Base-by-base conservation (phyloP, 2,113 vertebrate species). In the Anhinga anhinga region DNA sequence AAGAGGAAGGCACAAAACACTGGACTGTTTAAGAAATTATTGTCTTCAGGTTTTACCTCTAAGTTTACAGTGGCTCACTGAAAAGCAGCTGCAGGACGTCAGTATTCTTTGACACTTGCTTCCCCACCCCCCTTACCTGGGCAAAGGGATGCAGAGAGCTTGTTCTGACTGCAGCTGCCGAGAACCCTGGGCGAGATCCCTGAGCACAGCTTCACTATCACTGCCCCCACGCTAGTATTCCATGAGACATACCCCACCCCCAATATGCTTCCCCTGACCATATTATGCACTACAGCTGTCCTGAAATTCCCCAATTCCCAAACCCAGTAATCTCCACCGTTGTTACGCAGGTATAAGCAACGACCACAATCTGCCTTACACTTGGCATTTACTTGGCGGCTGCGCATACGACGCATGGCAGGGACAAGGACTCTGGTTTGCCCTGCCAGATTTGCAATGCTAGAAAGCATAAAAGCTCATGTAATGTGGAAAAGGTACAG, bases 321-420 rank as follows among this genome's bases (percentile, higher is more conserved):
- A 32, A 38, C 17, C 7, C 38, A 52, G 21, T 2, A 3, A 59
- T 5, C 40, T 30, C 45, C 40, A 7, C 17, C 2, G 0, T 44
- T 50, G 34, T 27, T 14, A 42, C 38, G 71, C 32, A 34, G 38
- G 26, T 38, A 4, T 3, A 44, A 71, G 26, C 1, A 0, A 69
- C 0, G 2, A 32, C 45, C 58, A 52, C 34, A 36, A 2, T 2
- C 36, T 62, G 45, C 36, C n/a, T 78, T 9, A 13, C 4, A 1
- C 21, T 65, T 30, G 52, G 30, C 47, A 40, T 23, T 22, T n/a
- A 34, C 27, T 56, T 45, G 38, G 20, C 5, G 2, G 32, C 49
- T 69, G 26, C 2, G 1, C n/a, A 56, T 59, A 53, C 1, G 0
- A 45, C 1, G 5, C 0, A 1, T 13, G 20, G 63, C 69, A 84